phyloP scores from a whole-genome alignment of 2,113 vertebrate species.

The Antennarius striatus region DNA sequence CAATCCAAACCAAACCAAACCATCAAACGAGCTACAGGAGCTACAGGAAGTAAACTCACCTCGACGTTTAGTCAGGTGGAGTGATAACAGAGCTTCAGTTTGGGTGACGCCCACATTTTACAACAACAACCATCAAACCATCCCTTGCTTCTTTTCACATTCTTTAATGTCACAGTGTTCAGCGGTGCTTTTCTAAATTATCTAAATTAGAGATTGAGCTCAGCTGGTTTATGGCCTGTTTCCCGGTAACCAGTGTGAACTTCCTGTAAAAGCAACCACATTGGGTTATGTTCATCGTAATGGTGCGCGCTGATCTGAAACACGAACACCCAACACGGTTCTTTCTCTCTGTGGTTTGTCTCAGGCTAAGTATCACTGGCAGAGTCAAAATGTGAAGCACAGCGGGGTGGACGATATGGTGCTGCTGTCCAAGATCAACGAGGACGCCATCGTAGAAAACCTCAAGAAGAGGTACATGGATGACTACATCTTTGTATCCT shows the following conservation, averaged over 20 bases:
- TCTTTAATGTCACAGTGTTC: no score
- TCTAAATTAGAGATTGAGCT: no score
- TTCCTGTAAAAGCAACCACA: slow-evolving; percentile 64
- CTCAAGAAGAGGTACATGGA: slow-evolving; percentile 97
- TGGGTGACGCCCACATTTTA: no score
- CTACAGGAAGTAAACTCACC: no score
- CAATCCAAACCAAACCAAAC: no score
- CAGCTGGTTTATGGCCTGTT: slow-evolving; percentile 34
- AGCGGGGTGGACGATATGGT: slow-evolving; percentile 99
- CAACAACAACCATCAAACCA: no score
- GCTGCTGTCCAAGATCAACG: slow-evolving; percentile 91
- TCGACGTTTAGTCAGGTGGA: no score
- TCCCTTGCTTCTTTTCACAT: no score
- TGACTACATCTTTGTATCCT: slow-evolving; percentile 97
- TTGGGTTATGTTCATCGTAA: not conserved
- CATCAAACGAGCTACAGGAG: no score
- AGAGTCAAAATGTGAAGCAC: slow-evolving; percentile 98
- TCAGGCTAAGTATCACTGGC: slow-evolving; percentile 97
- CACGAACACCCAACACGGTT: not conserved
- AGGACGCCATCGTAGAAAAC: slow-evolving; percentile 95
- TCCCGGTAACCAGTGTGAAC: slow-evolving; percentile 39
- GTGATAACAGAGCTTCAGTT: no score
- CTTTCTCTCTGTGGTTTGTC: not conserved
- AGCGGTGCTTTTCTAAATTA: no score
- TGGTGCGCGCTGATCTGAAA: no score